These are phyloP conservation scores for Atrina japonica DNA, from an alignment of 2,888 invertebrate genomes.

Conservation along the genomic window DNA sequence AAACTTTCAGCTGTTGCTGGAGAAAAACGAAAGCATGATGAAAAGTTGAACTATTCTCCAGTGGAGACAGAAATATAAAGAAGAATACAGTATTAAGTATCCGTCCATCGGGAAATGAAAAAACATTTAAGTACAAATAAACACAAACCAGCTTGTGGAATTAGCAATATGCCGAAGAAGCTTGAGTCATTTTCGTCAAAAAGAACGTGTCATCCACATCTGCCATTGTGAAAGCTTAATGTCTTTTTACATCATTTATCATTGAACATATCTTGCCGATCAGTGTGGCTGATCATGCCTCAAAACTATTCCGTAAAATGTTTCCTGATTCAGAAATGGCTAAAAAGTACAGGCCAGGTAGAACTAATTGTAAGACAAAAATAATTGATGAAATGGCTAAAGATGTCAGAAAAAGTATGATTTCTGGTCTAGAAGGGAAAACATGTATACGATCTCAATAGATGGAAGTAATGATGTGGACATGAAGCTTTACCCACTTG, in stretches of 20 bases:
- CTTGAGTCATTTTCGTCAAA: slow-evolving; percentile 7
- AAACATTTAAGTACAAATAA: slow-evolving; percentile 15
- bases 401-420: not conserved
- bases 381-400: slow-evolving; percentile 12
- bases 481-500: slow-evolving; percentile 16
- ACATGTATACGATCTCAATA: slow-evolving; percentile 10
- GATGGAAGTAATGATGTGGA: slow-evolving; percentile 31
- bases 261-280: slow-evolving; percentile 31
- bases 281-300: slow-evolving; percentile 20
- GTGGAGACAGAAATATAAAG: slow-evolving; percentile 4
- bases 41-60: not conserved
- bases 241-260: slow-evolving; percentile 21
- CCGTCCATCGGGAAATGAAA: slow-evolving; percentile 10
- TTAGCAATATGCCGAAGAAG: not conserved
- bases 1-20: not conserved
- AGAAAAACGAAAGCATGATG: slow-evolving; percentile 1
- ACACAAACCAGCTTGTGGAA: not conserved
- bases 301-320: slow-evolving; percentile 24
- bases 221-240: slow-evolving; percentile 1
- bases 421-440: slow-evolving; percentile 2
- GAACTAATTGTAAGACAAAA: slow-evolving; percentile 15
- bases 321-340: slow-evolving; percentile 30
- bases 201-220: not conserved
- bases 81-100: not conserved
- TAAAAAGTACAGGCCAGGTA: slow-evolving; percentile 21